These are phyloP conservation scores for Hypsibius dujardini DNA, from an alignment of 1,140 invertebrate species.

Conservation along the genomic window DNA sequence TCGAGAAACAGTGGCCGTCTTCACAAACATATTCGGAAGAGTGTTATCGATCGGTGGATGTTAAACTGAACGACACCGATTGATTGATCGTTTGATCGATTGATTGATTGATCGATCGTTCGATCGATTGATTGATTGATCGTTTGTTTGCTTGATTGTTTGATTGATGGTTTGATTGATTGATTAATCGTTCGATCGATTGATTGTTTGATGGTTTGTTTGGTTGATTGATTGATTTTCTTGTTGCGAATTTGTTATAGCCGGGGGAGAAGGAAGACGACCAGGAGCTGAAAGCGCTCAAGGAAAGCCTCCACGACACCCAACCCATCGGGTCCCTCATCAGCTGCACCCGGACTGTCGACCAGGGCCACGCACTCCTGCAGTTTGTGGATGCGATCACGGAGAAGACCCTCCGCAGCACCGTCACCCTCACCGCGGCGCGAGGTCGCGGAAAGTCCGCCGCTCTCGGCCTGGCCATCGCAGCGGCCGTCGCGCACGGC, in stretches of 20 bases:
- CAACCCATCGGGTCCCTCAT: conserved; percentile 77
- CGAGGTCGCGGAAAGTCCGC: conserved; percentile 96
- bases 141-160: too few relatives aligned
- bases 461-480: conserved; percentile 79
- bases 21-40: too few relatives aligned
- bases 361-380: conserved; percentile 68
- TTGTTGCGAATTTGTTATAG: background rate
- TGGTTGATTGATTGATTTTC: too few relatives aligned
- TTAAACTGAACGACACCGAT: too few relatives aligned
- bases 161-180: too few relatives aligned
- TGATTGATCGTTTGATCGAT: too few relatives aligned
- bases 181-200: too few relatives aligned
- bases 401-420: conserved; percentile 71
- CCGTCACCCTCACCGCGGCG: conserved; percentile 82
- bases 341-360: conserved; percentile 73
- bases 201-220: too few relatives aligned
- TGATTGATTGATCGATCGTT: too few relatives aligned
- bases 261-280: conserved; percentile 24
- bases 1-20: too few relatives aligned
- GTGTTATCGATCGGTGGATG: too few relatives aligned
- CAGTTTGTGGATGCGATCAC: conserved; percentile 87
- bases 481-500: conserved; percentile 41
- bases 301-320: conserved; percentile 60
- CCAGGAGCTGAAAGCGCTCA: conserved; percentile 47
- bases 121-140: too few relatives aligned